phyloP scores from a whole-genome alignment of 2,113 vertebrate species.

The Arothron firmamentum region DNA sequence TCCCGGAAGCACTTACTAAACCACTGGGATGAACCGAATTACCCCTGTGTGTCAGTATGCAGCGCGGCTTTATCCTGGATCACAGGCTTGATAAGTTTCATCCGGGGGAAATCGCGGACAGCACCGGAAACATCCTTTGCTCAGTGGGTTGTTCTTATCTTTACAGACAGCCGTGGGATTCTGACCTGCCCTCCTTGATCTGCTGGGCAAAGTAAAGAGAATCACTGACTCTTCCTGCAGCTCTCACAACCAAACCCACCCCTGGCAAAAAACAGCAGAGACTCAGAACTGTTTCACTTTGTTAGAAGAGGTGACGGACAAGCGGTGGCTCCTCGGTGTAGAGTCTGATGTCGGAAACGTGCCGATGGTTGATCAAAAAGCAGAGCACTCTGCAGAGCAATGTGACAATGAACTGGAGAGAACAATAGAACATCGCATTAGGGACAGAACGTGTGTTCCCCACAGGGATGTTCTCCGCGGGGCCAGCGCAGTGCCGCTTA shows the following conservation, averaged over 20 bases:
- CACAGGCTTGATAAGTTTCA: slow-evolving; percentile 31
- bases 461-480: slow-evolving; percentile 13
- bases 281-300: background rate
- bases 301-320: background rate
- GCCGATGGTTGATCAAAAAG: background rate
- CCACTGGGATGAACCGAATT: slow-evolving; percentile 14
- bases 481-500: slow-evolving; percentile 5
- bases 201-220: slow-evolving; percentile 8
- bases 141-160: slow-evolving; percentile 29
- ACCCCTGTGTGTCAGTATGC: slow-evolving; percentile 31
- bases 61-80: slow-evolving; percentile 32
- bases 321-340: too few relatives aligned
- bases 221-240: background rate
- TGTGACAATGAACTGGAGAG: slow-evolving; percentile 2
- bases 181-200: slow-evolving; percentile 29
- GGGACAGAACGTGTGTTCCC: background rate
- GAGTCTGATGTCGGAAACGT: background rate
- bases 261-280: background rate
- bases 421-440: slow-evolving; percentile 11
- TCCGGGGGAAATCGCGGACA: slow-evolving; percentile 27
- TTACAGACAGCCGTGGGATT: slow-evolving; percentile 17
- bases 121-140: slow-evolving; percentile 18
- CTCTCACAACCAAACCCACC: background rate
- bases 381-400: background rate
- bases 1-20: slow-evolving; percentile 18